Evolutionary conservation across 2,113 vertebrate species (phyloP), one percentile per base, ranked within the genome.

Genomic region (Macquaria ambigua): DNA sequence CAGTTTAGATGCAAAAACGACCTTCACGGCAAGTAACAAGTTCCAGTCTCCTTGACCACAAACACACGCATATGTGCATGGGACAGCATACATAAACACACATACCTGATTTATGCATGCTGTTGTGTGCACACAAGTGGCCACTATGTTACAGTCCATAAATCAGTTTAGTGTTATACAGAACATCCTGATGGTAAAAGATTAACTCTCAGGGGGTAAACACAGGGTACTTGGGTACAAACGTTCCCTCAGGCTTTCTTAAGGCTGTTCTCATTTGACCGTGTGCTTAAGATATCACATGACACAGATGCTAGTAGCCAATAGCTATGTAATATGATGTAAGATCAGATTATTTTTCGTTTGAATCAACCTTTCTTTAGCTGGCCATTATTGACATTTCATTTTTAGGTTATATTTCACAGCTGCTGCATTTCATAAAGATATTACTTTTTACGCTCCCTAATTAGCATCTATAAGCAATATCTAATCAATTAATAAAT

Each of bases 91-190:
- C 46, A 55, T 31, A 50, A 50, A 69, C 64, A 68, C 48, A 70
- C 15, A 77, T 25, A 1, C 31, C 61, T 81, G 79, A 87, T 89
- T 90, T 82, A 86, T 81, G 74, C 81, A 18, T 25, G 63, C 64
- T 39, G 79, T 9, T 76, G 37, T 68, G 37, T 39, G 53, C 71
- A 67, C 61, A 85, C 39, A 56, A 78, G 64, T 21, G 34, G 64
- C 72, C 67, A 52, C 48, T 83, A 25, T 68, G 80, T 74, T 83
- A 69, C 74, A 28, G 76, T 52, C 77, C 59, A 89, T 90, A 86
- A 85, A 89, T 89, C 83, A 77, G 76, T 74, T 74, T 15, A 68
- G 74, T 71, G 80, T 48, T 18, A 53, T 50, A 70, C 70, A 66
- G 64, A 84, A 56, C 66, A 63, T 82, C 7, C 67, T 74, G 62